A percentile compares a stretch with the other conserved stretches of the same genome.
phyloP scores from a whole-genome alignment of 2,797 vertebrate genomes.

The Spinus pinus region DNA sequence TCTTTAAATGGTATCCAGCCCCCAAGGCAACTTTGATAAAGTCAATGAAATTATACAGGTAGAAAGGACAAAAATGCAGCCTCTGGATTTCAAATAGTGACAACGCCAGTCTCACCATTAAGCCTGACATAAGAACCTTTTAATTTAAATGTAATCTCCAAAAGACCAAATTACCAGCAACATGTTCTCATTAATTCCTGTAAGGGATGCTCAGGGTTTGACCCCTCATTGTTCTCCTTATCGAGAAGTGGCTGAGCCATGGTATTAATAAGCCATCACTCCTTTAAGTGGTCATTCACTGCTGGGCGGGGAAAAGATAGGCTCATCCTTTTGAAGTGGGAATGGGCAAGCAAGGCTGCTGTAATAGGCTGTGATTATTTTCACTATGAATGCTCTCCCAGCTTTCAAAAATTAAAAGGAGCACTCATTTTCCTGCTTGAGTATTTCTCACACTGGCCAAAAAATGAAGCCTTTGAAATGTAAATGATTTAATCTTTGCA shows the following conservation, averaged over 20 bases:
- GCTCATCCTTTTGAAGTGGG: slow-evolving; percentile 66
- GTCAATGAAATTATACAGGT: slow-evolving; percentile 7
- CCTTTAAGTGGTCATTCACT: slow-evolving; percentile 71
- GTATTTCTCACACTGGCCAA: slow-evolving; percentile 65
- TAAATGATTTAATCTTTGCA: slow-evolving; percentile 71
- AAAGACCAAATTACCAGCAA: slow-evolving; percentile 66
- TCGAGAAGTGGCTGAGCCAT: slow-evolving; percentile 80
- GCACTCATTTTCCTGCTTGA: slow-evolving; percentile 45
- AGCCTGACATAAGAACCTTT: slow-evolving; percentile 45
- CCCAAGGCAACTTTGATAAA: background rate
- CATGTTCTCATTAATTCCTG: slow-evolving; percentile 77
- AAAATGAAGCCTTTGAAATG: slow-evolving; percentile 72
- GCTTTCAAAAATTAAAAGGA: slow-evolving; percentile 53
- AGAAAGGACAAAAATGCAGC: slow-evolving; percentile 13
- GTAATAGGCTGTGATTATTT: slow-evolving; percentile 68
- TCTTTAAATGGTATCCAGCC: background rate
- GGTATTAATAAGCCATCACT: slow-evolving; percentile 82
- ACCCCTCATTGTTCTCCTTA: slow-evolving; percentile 75
- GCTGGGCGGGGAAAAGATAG: slow-evolving; percentile 59
- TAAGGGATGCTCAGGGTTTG: slow-evolving; percentile 80
- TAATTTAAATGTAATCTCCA: slow-evolving; percentile 61
- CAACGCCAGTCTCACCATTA: background rate
- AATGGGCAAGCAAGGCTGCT: slow-evolving; percentile 55
- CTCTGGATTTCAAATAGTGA: background rate
- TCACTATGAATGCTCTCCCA: slow-evolving; percentile 59